These are phyloP conservation scores for Bhutanitis thaidina DNA, from an alignment of 2,888 invertebrate species.

Conservation along the genomic window DNA sequence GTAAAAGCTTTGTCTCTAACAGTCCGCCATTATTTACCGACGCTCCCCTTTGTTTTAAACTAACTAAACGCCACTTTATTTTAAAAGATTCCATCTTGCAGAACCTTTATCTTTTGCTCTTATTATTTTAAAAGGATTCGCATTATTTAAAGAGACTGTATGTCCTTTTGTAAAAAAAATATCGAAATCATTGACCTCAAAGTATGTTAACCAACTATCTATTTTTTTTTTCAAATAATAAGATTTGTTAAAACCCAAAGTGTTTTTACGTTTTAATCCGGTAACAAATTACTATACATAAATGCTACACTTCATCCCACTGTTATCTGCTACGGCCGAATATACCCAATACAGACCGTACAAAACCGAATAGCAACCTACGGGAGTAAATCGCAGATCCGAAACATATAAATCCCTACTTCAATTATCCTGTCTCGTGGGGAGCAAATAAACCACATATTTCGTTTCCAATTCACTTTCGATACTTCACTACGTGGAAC, in stretches of 20 bases:
- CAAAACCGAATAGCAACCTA: slow-evolving; percentile 32
- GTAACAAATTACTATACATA: too few species aligned
- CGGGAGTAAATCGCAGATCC: slow-evolving; percentile 53
- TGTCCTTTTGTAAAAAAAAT: too few species aligned
- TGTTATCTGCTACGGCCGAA: slow-evolving; percentile 19
- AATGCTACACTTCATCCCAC: too few species aligned
- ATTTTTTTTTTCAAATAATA: too few species aligned
- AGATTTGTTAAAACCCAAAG: too few species aligned
- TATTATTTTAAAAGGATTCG: slow-evolving; percentile 10
- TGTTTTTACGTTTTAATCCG: too few species aligned
- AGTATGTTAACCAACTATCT: too few species aligned
- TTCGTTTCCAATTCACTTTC: slow-evolving; percentile 61
- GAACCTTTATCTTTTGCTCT: slow-evolving; percentile 9
- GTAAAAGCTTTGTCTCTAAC: slow-evolving; percentile 51
- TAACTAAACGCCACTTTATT: slow-evolving; percentile 18
- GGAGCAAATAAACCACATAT: slow-evolving; percentile 64
- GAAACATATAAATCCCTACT: slow-evolving; percentile 70
- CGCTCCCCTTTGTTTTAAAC: slow-evolving; percentile 24
- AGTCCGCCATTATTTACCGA: slow-evolving; percentile 26
- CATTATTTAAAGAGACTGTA: neutral
- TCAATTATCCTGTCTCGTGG: slow-evolving; percentile 68
- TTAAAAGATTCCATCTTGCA: slow-evolving; percentile 13
- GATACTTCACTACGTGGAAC: slow-evolving; percentile 40
- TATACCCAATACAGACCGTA: slow-evolving; percentile 30
- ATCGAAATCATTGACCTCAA: too few species aligned